Percentiles rank a stretch among this genome's conserved stretches.
phyloP scores from a whole-genome alignment of 2,113 vertebrate genomes.

The Leptobrachium ailaonicum region DNA sequence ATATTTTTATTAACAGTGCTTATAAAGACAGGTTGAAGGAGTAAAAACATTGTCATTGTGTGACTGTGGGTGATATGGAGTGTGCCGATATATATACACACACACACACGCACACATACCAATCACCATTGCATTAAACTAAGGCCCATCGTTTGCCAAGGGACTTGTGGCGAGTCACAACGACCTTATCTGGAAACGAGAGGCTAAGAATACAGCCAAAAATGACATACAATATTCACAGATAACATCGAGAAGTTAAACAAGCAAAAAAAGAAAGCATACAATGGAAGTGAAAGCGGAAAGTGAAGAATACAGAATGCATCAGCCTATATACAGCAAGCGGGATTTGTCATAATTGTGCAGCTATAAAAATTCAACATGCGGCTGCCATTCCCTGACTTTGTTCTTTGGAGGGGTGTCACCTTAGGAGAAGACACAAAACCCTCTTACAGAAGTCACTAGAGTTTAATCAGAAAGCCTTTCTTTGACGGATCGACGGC shows the following conservation, averaged over 20 bases:
- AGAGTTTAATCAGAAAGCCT: neutral
- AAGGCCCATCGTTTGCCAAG: conserved; percentile 21
- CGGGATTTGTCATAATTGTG: conserved; percentile 22
- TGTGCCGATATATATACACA: conserved; percentile 33
- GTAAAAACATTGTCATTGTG: conserved; percentile 28
- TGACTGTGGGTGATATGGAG: conserved; percentile 29
- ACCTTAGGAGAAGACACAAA: neutral
- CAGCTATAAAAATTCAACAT: conserved; percentile 32
- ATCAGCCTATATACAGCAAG: conserved; percentile 41
- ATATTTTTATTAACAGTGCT: conserved; percentile 49
- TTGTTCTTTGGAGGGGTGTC: neutral
- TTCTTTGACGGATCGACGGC: neutral
- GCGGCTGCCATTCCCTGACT: conserved; percentile 5
- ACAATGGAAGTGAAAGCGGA: conserved; percentile 33
- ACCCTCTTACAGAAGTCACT: neutral
- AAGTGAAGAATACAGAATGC: conserved; percentile 10
- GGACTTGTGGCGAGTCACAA: conserved; percentile 12
- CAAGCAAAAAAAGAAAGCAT: conserved; percentile 26
- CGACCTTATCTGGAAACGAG: conserved; percentile 7
- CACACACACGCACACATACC: conserved; percentile 20
- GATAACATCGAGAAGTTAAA: conserved; percentile 33
- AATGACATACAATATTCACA: conserved; percentile 43
- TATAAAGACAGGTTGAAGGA: conserved; percentile 44
- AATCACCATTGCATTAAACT: conserved; percentile 29
- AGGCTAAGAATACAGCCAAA: conserved; percentile 25